These are phyloP conservation scores for Tarsius wallacei DNA, from an alignment of 2,797 vertebrate species.

Conservation along the genomic window DNA sequence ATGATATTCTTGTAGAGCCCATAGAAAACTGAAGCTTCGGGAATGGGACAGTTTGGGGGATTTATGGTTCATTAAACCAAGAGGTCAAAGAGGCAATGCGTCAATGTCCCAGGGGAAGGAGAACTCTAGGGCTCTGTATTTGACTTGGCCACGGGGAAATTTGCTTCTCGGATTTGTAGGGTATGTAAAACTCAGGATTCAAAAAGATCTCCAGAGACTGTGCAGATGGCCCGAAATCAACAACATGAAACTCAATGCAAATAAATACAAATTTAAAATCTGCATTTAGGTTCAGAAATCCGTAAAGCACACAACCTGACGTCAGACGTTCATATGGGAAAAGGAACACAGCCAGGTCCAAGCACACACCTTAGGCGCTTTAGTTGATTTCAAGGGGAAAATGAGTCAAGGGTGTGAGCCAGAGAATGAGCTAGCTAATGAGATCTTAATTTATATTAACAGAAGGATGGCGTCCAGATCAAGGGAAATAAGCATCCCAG, in stretches of 20 bases:
- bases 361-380: background rate
- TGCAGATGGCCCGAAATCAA: background rate
- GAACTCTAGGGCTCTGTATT: background rate
- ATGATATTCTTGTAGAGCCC: background rate
- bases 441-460: slow-evolving; percentile 67
- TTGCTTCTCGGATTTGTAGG: background rate
- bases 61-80: slow-evolving; percentile 68
- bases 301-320: background rate
- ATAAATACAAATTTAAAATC: slow-evolving; percentile 38
- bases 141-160: slow-evolving; percentile 11
- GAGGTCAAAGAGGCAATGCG: slow-evolving; percentile 42
- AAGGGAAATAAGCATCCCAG: slow-evolving; percentile 72
- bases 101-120: slow-evolving; percentile 15
- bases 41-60: slow-evolving; percentile 44
- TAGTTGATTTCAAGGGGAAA: slow-evolving; percentile 53
- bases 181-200: background rate
- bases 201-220: background rate
- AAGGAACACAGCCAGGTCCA: background rate
- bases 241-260: slow-evolving; percentile 22
- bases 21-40: background rate
- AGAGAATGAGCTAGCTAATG: slow-evolving; percentile 55
- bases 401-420: slow-evolving; percentile 10
- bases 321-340: background rate
- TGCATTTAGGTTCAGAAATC: slow-evolving; percentile 1
- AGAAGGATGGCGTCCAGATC: slow-evolving; percentile 64